Conservation (phyloP, 2,888 invertebrate genomes). For the Nephrotoma guestfalica region DNA sequence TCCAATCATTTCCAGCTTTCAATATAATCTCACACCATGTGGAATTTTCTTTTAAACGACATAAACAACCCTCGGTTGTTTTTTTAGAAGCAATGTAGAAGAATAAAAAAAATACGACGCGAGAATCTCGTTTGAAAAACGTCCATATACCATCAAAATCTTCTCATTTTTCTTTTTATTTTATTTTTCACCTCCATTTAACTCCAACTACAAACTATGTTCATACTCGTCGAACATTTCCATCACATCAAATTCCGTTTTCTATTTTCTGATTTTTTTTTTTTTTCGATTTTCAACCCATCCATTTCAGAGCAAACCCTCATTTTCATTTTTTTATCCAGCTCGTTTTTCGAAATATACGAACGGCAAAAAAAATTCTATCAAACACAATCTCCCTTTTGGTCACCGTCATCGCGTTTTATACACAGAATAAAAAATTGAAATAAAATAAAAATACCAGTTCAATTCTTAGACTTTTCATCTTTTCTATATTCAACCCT, state of each 20-base stretch:
- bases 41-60: not conserved
- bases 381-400: slow-evolving; percentile 5
- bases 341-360: not conserved
- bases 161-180: slow-evolving; percentile 1
- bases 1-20: not conserved
- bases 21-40: not conserved
- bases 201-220: not conserved
- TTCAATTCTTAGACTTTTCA: slow-evolving; percentile 5
- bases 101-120: not conserved
- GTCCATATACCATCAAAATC: slow-evolving; percentile 5
- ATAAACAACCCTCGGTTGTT: not conserved
- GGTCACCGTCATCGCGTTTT: slow-evolving; percentile 6
- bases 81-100: not conserved
- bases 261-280: not conserved
- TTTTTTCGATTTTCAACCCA: not conserved
- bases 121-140: slow-evolving; percentile 1
- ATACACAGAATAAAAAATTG: slow-evolving; percentile 1
- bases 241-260: not conserved
- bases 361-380: slow-evolving; percentile 1
- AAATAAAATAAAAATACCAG: not conserved
- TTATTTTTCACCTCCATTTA: slow-evolving; percentile 3
- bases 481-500: slow-evolving; percentile 4
- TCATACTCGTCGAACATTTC: not conserved
- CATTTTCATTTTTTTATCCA: not conserved
- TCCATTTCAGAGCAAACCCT: not conserved